Evolutionary conservation across 1,140 invertebrate species (phyloP).

Genomic region (Eriosoma lanigerum): DNA sequence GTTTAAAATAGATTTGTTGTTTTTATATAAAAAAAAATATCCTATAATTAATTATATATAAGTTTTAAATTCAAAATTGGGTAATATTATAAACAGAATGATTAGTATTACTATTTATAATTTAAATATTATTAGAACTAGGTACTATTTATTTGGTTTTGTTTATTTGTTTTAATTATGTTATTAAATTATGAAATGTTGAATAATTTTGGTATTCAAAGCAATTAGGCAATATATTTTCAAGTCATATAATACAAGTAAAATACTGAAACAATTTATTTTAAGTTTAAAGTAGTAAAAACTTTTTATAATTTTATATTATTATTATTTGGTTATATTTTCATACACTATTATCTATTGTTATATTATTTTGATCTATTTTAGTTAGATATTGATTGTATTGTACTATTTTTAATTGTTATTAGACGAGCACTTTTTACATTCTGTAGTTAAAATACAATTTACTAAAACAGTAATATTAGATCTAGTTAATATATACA

Average conservation of each 20-base stretch:
- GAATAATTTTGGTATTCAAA: background rate
- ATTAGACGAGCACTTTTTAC: background rate
- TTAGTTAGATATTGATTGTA: background rate
- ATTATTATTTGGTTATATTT: too few species aligned
- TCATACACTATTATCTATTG: background rate
- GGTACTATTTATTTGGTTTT: too few species aligned
- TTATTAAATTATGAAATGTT: background rate
- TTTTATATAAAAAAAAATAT: background rate
- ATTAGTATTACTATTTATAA: too few species aligned
- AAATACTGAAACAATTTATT: background rate
- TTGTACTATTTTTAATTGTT: background rate
- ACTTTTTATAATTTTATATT: background rate
- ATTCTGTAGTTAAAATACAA: background rate
- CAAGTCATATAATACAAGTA: background rate
- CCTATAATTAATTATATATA: background rate
- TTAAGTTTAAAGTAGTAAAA: background rate
- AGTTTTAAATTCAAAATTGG: background rate
- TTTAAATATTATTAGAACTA: background rate
- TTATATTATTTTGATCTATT: background rate
- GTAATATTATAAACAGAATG: background rate
- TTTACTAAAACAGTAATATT: background rate
- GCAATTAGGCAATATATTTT: background rate
- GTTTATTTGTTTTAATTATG: background rate
- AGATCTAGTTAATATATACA: slow-evolving; percentile 1
- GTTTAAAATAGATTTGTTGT: background rate